A percentile compares a stretch with the other conserved stretches of the same genome.
Conservation (phyloP, 2,888 invertebrate species). For the Drosophila affinis region DNA sequence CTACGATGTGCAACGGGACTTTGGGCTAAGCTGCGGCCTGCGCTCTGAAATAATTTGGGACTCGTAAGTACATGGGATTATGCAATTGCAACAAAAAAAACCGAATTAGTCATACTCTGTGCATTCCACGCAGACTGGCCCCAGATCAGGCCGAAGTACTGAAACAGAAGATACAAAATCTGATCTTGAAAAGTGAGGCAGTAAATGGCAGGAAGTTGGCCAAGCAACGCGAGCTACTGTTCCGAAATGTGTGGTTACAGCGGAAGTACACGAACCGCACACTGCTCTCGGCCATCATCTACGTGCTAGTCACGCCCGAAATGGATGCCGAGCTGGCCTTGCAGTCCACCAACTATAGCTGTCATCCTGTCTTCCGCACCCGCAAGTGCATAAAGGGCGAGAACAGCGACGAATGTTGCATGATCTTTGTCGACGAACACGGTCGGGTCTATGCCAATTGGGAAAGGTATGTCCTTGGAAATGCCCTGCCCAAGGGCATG, state of each 20-base stretch:
- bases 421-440: slow-evolving; percentile 79
- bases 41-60: slow-evolving; percentile 77
- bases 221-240: slow-evolving; percentile 56
- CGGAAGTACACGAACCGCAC: slow-evolving; percentile 72
- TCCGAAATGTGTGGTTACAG: slow-evolving; percentile 73
- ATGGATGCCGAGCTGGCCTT: slow-evolving; percentile 40
- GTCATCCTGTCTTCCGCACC: slow-evolving; percentile 77
- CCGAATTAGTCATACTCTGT: not conserved
- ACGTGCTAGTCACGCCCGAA: slow-evolving; percentile 69
- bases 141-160: slow-evolving; percentile 58
- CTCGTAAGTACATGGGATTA: slow-evolving; percentile 62
- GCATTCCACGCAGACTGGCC: slow-evolving; percentile 45
- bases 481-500: slow-evolving; percentile 83
- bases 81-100: not conserved
- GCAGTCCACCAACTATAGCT: slow-evolving; percentile 57
- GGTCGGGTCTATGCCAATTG: slow-evolving; percentile 84
- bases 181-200: slow-evolving; percentile 34
- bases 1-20: slow-evolving; percentile 75
- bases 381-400: slow-evolving; percentile 69
- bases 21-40: slow-evolving; percentile 67
- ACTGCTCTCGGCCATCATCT: slow-evolving; percentile 74
- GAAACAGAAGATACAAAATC: slow-evolving; percentile 52
- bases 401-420: slow-evolving; percentile 75
- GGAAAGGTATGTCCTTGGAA: slow-evolving; percentile 82
- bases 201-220: slow-evolving; percentile 27